Evolutionary conservation across 2,113 vertebrate genomes (phyloP).

Genomic region (Empidonax alnorum): DNA sequence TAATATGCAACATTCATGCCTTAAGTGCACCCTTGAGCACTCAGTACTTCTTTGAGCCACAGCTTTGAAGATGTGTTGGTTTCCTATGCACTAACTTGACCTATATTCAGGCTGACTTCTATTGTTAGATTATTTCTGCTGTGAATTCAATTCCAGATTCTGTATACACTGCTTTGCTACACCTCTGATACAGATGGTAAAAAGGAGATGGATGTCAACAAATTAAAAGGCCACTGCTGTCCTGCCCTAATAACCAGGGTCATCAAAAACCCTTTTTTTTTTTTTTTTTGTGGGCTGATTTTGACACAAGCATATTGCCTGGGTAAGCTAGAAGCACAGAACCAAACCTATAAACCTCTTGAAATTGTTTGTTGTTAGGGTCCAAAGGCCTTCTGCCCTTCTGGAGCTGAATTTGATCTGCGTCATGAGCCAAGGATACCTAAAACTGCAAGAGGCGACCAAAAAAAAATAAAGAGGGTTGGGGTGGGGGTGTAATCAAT

Average conservation of each 20-base stretch:
- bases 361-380: neutral
- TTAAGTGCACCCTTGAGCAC: slow-evolving; percentile 32
- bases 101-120: slow-evolving; percentile 49
- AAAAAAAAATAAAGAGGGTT: neutral
- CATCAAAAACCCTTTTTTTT: neutral
- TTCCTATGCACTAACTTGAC: slow-evolving; percentile 46
- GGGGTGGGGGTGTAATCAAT: neutral
- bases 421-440: neutral
- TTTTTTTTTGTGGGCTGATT: neutral
- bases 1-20: slow-evolving; percentile 40
- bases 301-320: neutral
- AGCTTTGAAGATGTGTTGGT: slow-evolving; percentile 51
- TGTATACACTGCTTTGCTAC: neutral
- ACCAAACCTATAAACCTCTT: neutral
- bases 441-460: neutral
- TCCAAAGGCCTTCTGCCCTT: neutral
- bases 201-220: neutral
- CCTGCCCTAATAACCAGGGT: neutral
- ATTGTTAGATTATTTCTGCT: slow-evolving; percentile 46
- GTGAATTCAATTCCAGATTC: slow-evolving; percentile 4
- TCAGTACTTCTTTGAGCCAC: neutral
- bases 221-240: neutral
- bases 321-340: neutral
- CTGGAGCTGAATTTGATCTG: neutral
- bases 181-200: neutral